These are phyloP conservation scores for Penaeus vannamei DNA, from an alignment of 1,140 invertebrate genomes.

Conservation along the genomic window DNA sequence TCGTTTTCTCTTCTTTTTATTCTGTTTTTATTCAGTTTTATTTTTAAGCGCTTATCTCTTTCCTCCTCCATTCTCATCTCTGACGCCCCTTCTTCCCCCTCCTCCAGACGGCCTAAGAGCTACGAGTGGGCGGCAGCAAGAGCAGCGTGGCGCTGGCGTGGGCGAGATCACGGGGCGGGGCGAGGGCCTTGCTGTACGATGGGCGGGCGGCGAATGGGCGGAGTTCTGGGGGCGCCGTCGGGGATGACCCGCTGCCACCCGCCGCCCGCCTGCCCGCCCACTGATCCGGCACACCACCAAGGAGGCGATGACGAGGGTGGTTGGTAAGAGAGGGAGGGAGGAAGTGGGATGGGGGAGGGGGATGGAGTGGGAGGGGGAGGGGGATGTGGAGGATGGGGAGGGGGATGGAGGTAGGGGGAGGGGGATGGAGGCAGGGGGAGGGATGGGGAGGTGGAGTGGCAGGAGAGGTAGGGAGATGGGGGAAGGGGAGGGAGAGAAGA, in stretches of 20 bases:
- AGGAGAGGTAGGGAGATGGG: no score
- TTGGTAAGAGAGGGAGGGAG: no score
- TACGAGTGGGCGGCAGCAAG: constrained; percentile 43
- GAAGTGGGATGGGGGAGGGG: no score
- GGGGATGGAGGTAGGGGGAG: no score
- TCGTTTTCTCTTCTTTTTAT: neutral
- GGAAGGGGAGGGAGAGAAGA: no score
- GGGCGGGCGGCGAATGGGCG: constrained; percentile 31
- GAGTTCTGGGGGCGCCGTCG: neutral
- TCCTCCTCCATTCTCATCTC: neutral
- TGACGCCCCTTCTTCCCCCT: neutral
- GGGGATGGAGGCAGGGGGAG: no score
- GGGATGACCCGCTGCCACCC: no score
- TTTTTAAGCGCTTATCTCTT: neutral
- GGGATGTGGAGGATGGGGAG: no score
- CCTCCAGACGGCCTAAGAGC: constrained; percentile 46
- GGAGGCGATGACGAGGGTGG: neutral
- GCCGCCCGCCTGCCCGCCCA: neutral
- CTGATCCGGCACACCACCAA: neutral
- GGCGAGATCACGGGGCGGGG: constrained; percentile 41
- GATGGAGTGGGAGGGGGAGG: no score
- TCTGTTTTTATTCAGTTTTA: neutral
- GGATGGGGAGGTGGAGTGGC: no score
- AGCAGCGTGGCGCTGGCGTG: constrained; percentile 35
- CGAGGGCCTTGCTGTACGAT: constrained; percentile 50